Conservation (phyloP, 2,888 invertebrate species). For the Venustoraphidia nigricollis region DNA sequence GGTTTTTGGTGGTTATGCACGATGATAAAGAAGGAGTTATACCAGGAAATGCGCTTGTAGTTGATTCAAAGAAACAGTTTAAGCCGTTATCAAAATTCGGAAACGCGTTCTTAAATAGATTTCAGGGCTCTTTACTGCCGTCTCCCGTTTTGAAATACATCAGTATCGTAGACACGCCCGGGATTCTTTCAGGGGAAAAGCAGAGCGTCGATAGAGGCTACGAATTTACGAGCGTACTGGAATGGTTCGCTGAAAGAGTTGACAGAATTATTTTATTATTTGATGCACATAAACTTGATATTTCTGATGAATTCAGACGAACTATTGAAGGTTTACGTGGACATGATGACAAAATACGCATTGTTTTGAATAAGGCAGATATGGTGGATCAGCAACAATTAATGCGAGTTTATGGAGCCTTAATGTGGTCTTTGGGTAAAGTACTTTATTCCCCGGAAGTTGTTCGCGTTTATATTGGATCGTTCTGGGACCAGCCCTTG, state of each 20-base stretch:
- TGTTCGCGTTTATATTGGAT: constrained; percentile 95
- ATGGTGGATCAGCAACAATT: constrained; percentile 98
- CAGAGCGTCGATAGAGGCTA: constrained; percentile 88
- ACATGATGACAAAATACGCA: constrained; percentile 94
- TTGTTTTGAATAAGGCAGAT: constrained; percentile 96
- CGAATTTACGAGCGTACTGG: constrained; percentile 93
- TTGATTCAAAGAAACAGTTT: constrained; percentile 94
- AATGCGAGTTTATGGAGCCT: constrained; percentile 95
- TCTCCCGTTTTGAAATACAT: constrained; percentile 88
- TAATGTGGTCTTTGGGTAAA: constrained; percentile 99
- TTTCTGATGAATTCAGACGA: constrained; percentile 94
- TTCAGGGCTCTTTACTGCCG: constrained; percentile 83
- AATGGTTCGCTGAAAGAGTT: constrained; percentile 98
- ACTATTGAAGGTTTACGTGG: constrained; percentile 92
- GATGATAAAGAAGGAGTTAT: constrained; percentile 86
- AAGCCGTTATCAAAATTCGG: constrained; percentile 91
- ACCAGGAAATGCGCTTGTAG: constrained; percentile 95
- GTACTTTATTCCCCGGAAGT: constrained; percentile 97
- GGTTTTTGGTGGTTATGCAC: constrained; percentile 72
- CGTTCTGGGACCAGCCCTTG: constrained; percentile 97
- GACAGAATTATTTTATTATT: constrained; percentile 94
- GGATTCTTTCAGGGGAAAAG: constrained; percentile 88
- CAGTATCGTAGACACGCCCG: constrained; percentile 95
- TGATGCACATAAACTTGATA: constrained; percentile 97
- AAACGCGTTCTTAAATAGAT: constrained; percentile 92